Conservation (phyloP, 2,797 vertebrate species). For the Rallus crepitans region DNA sequence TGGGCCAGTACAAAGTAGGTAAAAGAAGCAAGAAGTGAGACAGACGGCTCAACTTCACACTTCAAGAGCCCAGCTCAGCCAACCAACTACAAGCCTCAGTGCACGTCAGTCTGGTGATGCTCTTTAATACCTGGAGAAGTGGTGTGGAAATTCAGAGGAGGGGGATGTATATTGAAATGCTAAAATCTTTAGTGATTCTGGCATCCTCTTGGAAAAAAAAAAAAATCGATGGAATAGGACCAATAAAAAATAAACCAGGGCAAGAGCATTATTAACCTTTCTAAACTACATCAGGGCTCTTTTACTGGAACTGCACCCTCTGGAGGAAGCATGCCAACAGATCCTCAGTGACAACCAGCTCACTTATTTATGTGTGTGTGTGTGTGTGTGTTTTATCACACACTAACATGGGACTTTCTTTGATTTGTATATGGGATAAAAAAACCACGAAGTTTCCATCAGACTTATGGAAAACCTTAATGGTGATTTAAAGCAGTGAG, state of each 20-base stretch:
- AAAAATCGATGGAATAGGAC: not conserved
- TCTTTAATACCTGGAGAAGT: not conserved
- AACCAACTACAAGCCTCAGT: not conserved
- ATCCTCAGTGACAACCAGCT: not conserved
- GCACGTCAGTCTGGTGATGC: fast-evolving
- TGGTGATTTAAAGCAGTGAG: conserved; percentile 66
- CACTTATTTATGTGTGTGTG: not conserved
- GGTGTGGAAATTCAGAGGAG: not conserved
- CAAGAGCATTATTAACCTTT: conserved; percentile 25
- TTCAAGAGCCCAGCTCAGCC: not conserved
- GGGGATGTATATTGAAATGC: not conserved
- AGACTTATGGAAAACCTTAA: conserved; percentile 44
- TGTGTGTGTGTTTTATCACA: conserved; percentile 17
- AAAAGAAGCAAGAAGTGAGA: not conserved
- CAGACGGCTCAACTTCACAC: not conserved
- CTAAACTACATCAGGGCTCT: not conserved
- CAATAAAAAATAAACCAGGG: conserved; percentile 30
- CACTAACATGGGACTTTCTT: conserved; percentile 19
- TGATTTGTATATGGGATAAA: conserved; percentile 50
- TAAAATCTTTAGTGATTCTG: conserved; percentile 20
- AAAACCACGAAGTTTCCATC: conserved; percentile 18
- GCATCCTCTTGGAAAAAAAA: not conserved
- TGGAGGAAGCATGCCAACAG: conserved; percentile 34
- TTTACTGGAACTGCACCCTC: conserved; percentile 28
- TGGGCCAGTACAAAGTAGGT: not conserved